These are phyloP conservation scores for Otolemur garnettii DNA, from an alignment of 2,113 vertebrate species.

Conservation along the genomic window DNA sequence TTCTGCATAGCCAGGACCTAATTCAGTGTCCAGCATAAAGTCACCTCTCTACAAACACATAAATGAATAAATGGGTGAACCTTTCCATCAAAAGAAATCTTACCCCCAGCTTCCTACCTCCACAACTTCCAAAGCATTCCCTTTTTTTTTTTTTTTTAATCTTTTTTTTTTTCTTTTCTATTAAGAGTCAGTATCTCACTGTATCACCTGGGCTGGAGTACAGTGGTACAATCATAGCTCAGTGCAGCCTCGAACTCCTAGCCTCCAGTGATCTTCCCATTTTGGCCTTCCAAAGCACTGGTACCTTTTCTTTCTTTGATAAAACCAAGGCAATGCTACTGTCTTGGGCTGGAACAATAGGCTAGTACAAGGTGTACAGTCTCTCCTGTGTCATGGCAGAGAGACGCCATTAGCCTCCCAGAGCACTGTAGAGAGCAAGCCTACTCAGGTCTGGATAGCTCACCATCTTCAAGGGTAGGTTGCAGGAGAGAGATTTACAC, in stretches of 20 bases:
- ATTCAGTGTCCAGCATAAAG: background rate
- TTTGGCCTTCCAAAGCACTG: background rate
- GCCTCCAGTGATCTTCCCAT: too few species aligned
- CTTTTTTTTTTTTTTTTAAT: background rate
- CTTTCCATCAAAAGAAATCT: background rate
- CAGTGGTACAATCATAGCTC: too few species aligned
- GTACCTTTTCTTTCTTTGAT: background rate
- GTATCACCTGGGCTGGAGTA: too few species aligned
- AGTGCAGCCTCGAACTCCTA: too few species aligned
- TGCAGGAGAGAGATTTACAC: background rate
- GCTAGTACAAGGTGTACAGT: background rate
- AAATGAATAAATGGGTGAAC: background rate
- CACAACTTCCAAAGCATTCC: background rate
- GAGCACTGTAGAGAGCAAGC: background rate
- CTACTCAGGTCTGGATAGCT: too few species aligned
- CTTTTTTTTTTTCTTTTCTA: background rate
- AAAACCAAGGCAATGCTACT: background rate
- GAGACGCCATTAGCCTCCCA: too few species aligned
- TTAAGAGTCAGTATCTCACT: too few species aligned
- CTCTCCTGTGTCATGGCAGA: fast-evolving
- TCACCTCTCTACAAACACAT: background rate
- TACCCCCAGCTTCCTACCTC: background rate
- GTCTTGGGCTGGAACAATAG: background rate
- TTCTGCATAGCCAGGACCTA: background rate
- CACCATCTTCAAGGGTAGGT: background rate